Percentiles rank a stretch among this genome's conserved stretches.
Evolutionary conservation across 2,113 vertebrate genomes (phyloP).

Genomic region (Cygnus buccinator): DNA sequence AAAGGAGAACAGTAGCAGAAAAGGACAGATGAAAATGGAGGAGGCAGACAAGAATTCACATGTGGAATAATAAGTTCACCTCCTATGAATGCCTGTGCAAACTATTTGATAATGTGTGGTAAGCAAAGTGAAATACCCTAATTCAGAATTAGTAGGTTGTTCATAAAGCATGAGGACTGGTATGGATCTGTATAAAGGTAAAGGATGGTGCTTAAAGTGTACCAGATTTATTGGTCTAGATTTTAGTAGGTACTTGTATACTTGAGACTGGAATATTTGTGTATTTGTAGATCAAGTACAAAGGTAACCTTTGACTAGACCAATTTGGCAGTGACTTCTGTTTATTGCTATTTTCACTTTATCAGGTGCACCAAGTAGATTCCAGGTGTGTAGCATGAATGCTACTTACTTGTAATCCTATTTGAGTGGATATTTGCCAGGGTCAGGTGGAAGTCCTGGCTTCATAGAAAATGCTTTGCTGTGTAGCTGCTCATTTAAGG

Average conservation of each 20-base stretch:
- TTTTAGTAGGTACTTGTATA: not conserved
- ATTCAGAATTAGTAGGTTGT: not conserved
- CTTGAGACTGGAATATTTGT: not conserved
- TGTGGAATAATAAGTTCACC: not conserved
- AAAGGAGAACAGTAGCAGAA: not conserved
- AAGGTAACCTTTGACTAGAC: not conserved
- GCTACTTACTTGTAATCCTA: not conserved
- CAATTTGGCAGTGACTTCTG: not conserved
- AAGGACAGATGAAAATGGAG: not conserved
- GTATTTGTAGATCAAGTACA: not conserved
- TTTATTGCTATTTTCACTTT: not conserved
- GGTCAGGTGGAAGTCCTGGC: not conserved
- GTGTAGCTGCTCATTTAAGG: not conserved
- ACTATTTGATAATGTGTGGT: not conserved
- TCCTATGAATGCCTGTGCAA: not conserved
- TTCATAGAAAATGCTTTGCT: not conserved
- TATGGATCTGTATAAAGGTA: not conserved
- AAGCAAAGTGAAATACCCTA: not conserved
- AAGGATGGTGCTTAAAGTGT: not conserved
- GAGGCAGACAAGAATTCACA: not conserved
- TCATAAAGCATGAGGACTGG: not conserved
- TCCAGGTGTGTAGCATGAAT: not conserved
- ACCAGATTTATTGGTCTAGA: not conserved
- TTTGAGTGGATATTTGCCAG: not conserved
- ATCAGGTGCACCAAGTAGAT: not conserved